These are phyloP conservation scores for Sylvilagus floridanus DNA, from an alignment of 2,797 vertebrate species.

Conservation along the genomic window DNA sequence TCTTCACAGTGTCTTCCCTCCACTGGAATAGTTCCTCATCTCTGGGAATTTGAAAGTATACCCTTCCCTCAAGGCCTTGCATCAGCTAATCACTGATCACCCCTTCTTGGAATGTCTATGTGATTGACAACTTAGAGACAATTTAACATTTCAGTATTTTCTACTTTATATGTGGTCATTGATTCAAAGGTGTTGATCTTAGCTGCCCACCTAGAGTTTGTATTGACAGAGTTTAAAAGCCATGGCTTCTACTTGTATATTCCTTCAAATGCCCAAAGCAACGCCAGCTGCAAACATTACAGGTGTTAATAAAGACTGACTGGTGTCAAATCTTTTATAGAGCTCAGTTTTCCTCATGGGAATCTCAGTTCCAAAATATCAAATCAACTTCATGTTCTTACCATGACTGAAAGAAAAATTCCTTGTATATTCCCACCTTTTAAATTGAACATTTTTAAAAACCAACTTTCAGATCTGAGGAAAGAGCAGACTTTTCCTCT, in stretches of 20 bases:
- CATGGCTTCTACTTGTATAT: neutral
- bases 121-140: neutral
- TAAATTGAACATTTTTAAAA: conserved; percentile 4
- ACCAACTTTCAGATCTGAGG: neutral
- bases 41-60: neutral
- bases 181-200: neutral
- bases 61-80: neutral
- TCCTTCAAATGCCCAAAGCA: neutral
- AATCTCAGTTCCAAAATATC: conserved; percentile 13
- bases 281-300: neutral
- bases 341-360: neutral
- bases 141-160: conserved; percentile 40
- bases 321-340: neutral
- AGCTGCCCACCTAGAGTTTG: neutral
- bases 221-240: conserved; percentile 8
- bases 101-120: neutral
- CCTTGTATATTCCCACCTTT: neutral
- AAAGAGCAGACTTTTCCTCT: conserved; percentile 5
- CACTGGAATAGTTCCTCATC: neutral
- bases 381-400: neutral
- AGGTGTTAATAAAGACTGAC: neutral
- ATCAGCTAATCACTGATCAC: neutral
- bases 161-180: neutral
- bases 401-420: neutral
- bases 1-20: neutral